Evolutionary conservation across 2,113 vertebrate species (phyloP).

Genomic region (Coptodon bakossiorum): DNA sequence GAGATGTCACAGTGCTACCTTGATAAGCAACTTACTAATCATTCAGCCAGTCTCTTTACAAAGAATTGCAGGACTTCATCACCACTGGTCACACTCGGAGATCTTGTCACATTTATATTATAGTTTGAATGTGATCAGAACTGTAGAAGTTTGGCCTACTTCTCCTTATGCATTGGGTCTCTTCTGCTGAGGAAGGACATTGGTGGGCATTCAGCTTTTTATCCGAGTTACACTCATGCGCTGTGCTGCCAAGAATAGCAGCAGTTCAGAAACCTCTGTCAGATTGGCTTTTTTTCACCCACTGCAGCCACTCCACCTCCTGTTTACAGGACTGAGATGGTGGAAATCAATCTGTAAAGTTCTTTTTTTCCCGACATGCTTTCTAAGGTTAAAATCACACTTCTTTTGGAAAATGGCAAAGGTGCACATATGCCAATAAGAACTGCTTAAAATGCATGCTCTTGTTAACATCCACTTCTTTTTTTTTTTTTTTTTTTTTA

Average conservation of each 20-base stretch:
- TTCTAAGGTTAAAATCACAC: not conserved
- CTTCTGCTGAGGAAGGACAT: not conserved
- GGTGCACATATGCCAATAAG: not conserved
- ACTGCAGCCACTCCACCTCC: not conserved
- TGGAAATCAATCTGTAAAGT: not conserved
- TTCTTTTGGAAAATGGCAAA: not conserved
- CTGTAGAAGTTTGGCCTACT: not conserved
- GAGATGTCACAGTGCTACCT: not conserved
- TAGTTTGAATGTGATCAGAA: not conserved
- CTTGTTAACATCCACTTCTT: not conserved
- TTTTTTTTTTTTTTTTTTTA: not conserved
- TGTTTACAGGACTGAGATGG: not conserved
- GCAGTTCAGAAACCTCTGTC: conserved; percentile 40
- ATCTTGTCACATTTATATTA: not conserved
- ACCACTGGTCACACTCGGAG: not conserved
- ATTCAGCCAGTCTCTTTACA: not conserved
- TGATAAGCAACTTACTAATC: not conserved
- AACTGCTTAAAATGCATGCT: not conserved
- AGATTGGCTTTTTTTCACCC: conserved; percentile 8
- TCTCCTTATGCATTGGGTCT: not conserved
- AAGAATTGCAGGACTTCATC: not conserved
- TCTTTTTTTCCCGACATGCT: not conserved
- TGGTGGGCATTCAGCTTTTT: conserved; percentile 9
- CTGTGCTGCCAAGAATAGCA: conserved; percentile 36
- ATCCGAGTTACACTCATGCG: not conserved